phyloP scores from a whole-genome alignment of 1,140 invertebrate genomes.

The Scaptomyza hsui region DNA sequence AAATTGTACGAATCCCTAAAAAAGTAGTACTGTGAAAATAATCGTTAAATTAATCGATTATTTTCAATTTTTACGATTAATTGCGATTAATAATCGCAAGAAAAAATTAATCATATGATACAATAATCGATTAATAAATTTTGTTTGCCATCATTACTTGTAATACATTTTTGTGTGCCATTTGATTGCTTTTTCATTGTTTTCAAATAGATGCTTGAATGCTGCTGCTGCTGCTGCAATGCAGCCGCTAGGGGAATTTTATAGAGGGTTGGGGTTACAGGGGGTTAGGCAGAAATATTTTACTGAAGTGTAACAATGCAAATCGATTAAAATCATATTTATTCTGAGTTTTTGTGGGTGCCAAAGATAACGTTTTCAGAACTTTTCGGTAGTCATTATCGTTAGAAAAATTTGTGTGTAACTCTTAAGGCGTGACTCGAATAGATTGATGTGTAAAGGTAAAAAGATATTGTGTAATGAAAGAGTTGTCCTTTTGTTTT shows the following conservation, averaged over 20 bases:
- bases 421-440: neutral
- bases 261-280: neutral
- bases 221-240: too few species aligned
- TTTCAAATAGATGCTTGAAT: constrained; percentile 67
- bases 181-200: constrained; percentile 81
- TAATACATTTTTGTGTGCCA: too few species aligned
- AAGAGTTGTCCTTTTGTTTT: too few species aligned
- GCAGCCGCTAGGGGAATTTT: neutral
- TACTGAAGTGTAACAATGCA: constrained; percentile 43
- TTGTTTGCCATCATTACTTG: too few species aligned
- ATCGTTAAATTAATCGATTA: too few species aligned
- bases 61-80: too few species aligned
- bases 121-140: too few species aligned
- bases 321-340: constrained; percentile 81
- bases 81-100: too few species aligned
- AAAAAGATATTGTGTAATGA: neutral
- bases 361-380: constrained; percentile 30
- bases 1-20: too few species aligned
- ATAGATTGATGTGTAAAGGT: neutral
- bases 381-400: constrained; percentile 1
- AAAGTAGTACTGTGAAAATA: too few species aligned
- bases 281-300: neutral
- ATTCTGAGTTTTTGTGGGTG: constrained; percentile 41
- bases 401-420: neutral
- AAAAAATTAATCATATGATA: too few species aligned